Base-by-base conservation (phyloP, 2,888 invertebrate genomes). In the Fabriciana adippe region DNA sequence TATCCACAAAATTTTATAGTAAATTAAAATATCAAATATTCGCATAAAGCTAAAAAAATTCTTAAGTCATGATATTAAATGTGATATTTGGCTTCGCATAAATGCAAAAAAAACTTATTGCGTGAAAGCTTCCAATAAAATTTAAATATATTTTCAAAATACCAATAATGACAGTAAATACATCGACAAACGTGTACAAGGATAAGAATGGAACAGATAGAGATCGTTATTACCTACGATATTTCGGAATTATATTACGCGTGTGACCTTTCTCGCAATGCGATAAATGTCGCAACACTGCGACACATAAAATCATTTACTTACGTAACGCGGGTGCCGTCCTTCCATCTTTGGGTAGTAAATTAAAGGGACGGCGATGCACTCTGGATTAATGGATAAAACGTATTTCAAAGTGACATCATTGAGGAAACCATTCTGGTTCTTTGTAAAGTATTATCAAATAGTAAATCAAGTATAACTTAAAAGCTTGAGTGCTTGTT, bases 231-330 rank as follows among this genome's bases (percentile, higher is more conserved):
- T 48, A 48, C 65, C 54, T 67, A 77, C 80, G 80, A 82, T 31
- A 82, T 81, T 78, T 76, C 72, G 73, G 76, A 77, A 78, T 79
- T 78, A 83, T 77, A 78, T 66, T 83, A 82, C 81, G 69, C 64
- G 64, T 71, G 68, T 75, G 83, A 79, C 84, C 84, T 84, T 83
- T 79, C 72, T 73, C 72, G 73, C 73, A 72, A 69, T 60, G 70
- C 69, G 75, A 72, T 76, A 79, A 80, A 77, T 80, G 82, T 80
- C 83, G 77, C 69, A 61, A 41, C 51, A 71, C 63, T 64, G 57
- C 62, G 66, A 66, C 73, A 66, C 73, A 72, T 60, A 64, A 72
- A 78, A 78, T 79, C 74, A 75, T 76, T 75, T 60, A 51, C 67
- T 73, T 71, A 71, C 69, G 69, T 70, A 71, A 72, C 51, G 56